A percentile compares a stretch with the other conserved stretches of the same genome.
Evolutionary conservation across 2,797 vertebrate species (phyloP).

Genomic region (Chromobotia macracanthus): DNA sequence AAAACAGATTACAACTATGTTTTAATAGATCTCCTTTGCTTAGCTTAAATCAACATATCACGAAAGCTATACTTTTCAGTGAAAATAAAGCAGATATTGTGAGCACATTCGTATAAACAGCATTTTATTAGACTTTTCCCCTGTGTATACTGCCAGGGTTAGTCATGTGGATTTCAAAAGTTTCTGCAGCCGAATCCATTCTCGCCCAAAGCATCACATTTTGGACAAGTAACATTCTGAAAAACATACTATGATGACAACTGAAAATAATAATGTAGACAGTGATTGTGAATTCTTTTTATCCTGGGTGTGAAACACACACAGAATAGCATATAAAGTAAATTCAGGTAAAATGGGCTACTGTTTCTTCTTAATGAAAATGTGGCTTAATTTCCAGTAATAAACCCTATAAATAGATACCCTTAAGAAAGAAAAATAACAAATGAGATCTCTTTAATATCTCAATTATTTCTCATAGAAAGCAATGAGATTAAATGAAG

Average conservation of each 20-base stretch:
- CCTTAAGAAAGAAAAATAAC: too few relatives aligned
- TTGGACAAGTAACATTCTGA: background rate
- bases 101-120: background rate
- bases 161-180: background rate
- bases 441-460: too few relatives aligned
- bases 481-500: too few relatives aligned
- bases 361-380: too few relatives aligned
- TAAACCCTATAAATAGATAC: too few relatives aligned
- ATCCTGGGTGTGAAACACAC: background rate
- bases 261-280: background rate
- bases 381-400: too few relatives aligned
- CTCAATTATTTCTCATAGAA: too few relatives aligned
- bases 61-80: background rate
- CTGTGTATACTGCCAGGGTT: background rate
- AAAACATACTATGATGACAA: background rate
- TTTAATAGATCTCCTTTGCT: background rate
- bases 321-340: background rate
- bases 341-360: background rate
- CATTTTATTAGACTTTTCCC: background rate
- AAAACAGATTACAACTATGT: background rate
- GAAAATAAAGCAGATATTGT: background rate
- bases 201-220: background rate
- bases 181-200: background rate
- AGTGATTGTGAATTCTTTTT: background rate
- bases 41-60: background rate